A percentile compares a stretch with the other conserved stretches of the same genome.
phyloP scores from a whole-genome alignment of 2,113 vertebrate species.

The Gymnocephalus cernua region DNA sequence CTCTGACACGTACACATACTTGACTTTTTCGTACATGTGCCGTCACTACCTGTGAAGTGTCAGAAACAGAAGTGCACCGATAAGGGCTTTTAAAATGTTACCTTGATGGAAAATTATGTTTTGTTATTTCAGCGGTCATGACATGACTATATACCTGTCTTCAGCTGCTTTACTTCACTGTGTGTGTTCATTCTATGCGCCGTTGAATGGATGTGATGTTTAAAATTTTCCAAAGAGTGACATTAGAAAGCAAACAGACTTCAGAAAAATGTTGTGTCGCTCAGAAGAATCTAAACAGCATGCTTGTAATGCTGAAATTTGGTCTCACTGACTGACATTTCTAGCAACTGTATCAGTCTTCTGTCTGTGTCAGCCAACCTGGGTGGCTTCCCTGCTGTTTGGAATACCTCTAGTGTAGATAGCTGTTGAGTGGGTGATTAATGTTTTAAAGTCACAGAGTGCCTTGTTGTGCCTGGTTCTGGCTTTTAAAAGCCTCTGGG shows the following conservation, averaged over 20 bases:
- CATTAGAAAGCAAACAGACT: not conserved
- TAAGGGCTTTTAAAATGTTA: constrained; percentile 68
- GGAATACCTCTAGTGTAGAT: constrained; percentile 61
- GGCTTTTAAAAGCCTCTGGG: constrained; percentile 62
- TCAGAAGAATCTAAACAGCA: not conserved
- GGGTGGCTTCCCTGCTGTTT: constrained; percentile 70
- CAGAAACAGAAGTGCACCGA: constrained; percentile 47
- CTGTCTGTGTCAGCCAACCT: constrained; percentile 48
- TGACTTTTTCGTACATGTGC: constrained; percentile 42
- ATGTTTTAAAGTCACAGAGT: constrained; percentile 63
- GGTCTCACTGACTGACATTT: constrained; percentile 23
- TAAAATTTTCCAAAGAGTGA: not conserved
- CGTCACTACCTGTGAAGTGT: constrained; percentile 50
- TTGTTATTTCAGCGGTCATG: constrained; percentile 65
- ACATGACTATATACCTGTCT: constrained; percentile 45
- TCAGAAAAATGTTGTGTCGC: not conserved
- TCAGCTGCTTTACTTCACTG: constrained; percentile 40
- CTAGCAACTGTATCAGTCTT: constrained; percentile 17
- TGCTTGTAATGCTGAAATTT: not conserved
- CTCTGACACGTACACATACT: constrained; percentile 45
- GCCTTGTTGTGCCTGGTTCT: constrained; percentile 60
- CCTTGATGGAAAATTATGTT: constrained; percentile 53
- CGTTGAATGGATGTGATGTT: not conserved
- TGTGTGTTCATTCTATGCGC: constrained; percentile 38
- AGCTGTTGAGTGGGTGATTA: constrained; percentile 73